These are phyloP conservation scores for Phaethornis superciliosus DNA, from an alignment of 2,113 vertebrate species.

Conservation along the genomic window DNA sequence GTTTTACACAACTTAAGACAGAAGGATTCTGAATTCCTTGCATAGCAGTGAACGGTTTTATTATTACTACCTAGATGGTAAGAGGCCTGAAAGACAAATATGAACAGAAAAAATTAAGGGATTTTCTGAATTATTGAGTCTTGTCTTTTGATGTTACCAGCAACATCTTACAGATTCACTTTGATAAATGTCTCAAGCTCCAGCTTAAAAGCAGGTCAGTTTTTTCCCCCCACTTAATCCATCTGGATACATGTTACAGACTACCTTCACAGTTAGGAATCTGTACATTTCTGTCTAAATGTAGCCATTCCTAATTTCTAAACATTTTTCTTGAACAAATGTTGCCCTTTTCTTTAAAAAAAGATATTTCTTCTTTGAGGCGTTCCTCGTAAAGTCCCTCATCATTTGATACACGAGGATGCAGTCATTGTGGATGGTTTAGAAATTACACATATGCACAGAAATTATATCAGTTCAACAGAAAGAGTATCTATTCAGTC, in stretches of 20 bases:
- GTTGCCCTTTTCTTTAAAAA: not conserved
- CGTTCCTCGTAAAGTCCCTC: not conserved
- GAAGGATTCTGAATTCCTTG: slow-evolving; percentile 3
- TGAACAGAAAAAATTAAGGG: not conserved
- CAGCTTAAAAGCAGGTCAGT: not conserved
- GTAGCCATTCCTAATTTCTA: not conserved
- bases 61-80: not conserved
- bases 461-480: not conserved
- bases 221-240: not conserved
- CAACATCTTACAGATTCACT: not conserved
- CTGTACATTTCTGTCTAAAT: not conserved
- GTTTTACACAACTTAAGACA: not conserved
- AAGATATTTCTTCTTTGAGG: not conserved
- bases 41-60: not conserved
- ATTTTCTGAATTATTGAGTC: not conserved
- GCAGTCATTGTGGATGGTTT: not conserved
- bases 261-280: not conserved
- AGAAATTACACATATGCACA: not conserved
- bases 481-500: not conserved
- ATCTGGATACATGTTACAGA: not conserved
- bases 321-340: not conserved
- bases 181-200: not conserved
- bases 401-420: not conserved
- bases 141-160: not conserved
- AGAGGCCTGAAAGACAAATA: not conserved